These are phyloP conservation scores for Muricea muricata DNA, from an alignment of 92 coral and sea anemone species.

Conservation along the genomic window DNA sequence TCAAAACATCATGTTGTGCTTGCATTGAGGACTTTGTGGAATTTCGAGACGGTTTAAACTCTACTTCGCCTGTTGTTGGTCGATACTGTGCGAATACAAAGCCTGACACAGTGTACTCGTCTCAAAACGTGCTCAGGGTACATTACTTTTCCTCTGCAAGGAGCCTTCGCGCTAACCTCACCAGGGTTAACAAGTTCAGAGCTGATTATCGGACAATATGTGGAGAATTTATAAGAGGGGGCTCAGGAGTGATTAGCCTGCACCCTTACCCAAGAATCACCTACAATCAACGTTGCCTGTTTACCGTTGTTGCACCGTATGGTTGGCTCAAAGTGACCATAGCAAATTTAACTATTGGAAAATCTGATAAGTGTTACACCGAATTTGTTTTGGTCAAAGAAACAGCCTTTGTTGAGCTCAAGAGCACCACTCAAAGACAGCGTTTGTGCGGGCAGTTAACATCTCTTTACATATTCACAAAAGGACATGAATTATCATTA, in stretches of 20 bases:
- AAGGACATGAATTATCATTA: slow-evolving; percentile 75
- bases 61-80: slow-evolving; percentile 84
- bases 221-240: slow-evolving; percentile 73
- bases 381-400: slow-evolving; percentile 85
- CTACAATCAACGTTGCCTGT: slow-evolving; percentile 75
- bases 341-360: slow-evolving; percentile 67
- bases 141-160: slow-evolving; percentile 74
- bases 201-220: slow-evolving; percentile 82
- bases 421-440: slow-evolving; percentile 49
- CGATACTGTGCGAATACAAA: slow-evolving; percentile 83
- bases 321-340: slow-evolving; percentile 86
- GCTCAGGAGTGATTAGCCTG: slow-evolving; percentile 73
- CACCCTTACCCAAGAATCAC: slow-evolving; percentile 72
- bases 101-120: slow-evolving; percentile 82
- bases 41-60: slow-evolving; percentile 81
- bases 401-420: slow-evolving; percentile 68
- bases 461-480: slow-evolving; percentile 80
- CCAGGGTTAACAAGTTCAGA: slow-evolving; percentile 55
- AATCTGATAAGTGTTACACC: slow-evolving; percentile 50
- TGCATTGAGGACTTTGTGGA: slow-evolving; percentile 86
- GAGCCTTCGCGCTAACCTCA: slow-evolving; percentile 17
- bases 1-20: slow-evolving; percentile 87
- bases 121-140: slow-evolving; percentile 74
- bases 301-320: slow-evolving; percentile 81
- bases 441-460: slow-evolving; percentile 83